Base-by-base conservation (phyloP, 1,140 invertebrate species). In the Aleiodes sp. region DNA sequence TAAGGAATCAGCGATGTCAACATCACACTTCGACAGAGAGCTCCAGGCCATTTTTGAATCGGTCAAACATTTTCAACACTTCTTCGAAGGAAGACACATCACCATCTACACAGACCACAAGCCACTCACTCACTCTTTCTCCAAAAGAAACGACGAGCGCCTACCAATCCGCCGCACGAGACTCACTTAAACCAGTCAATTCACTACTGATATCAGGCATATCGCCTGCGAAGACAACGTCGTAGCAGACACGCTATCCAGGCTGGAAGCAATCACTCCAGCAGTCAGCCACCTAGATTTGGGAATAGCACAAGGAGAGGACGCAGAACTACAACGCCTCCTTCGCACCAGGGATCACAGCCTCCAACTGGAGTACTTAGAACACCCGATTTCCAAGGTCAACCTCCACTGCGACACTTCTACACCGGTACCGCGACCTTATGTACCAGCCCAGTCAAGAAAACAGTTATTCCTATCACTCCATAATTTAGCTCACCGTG, bases 81-180 rank as follows among this genome's bases (percentile, higher is more conserved):
- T 80, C 24, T 19, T 85, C 1, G 78, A 84, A 71, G 76, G 73
- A 1, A 29, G 70, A n/a, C 3, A 71, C n/a, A 72, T 84, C 37
- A 73, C 52, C 0, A 76, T 85, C 24, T 78, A 70, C 37, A 84
- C 82, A 0, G 80, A 84, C 65, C 81, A 85, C 66, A 82, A 82
- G 70, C 81, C 82, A 19, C 64, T 83, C 1, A 69, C 67, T 2
- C 78, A 67, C 52, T 78, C 78, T 2, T 82, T n/a, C n/a, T 81
- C 66, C 10, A 56, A 19, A 74, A 80, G 56, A 73, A 74, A 1
- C 24, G 79, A 84, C 0, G 82, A 81, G 65, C 66, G 64, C 52
- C 75, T 76, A 10, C 76, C 77, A 9, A 67, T 82, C 2, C 78
- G 80, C 67, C 71, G 73, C 28, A 71, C 66, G 71, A 61, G 26